These are phyloP conservation scores for Hymenopus coronatus DNA, from an alignment of 2,888 invertebrate genomes.

Conservation along the genomic window DNA sequence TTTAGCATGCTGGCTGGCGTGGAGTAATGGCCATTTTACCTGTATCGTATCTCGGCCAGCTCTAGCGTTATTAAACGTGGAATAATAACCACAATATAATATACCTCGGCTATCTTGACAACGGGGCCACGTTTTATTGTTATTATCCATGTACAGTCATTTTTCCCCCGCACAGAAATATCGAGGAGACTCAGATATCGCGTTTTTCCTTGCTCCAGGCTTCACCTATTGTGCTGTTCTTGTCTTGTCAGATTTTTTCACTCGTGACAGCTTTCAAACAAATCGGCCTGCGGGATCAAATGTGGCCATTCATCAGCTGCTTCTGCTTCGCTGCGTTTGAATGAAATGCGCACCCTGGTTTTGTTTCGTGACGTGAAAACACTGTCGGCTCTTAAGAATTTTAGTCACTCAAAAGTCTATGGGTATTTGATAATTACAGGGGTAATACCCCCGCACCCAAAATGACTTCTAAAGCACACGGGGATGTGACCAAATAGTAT, in stretches of 20 bases:
- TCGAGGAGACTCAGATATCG: background rate
- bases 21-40: background rate
- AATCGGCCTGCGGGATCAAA: background rate
- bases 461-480: too few species aligned
- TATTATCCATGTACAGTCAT: background rate
- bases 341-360: background rate
- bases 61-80: background rate
- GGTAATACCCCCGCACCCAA: too few species aligned
- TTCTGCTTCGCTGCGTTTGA: background rate
- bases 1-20: background rate
- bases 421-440: too few species aligned
- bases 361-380: too few species aligned
- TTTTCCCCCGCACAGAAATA: background rate
- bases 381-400: too few species aligned
- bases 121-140: background rate
- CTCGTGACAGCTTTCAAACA: background rate
- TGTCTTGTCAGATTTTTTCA: background rate
- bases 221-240: background rate
- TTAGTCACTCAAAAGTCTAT: too few species aligned
- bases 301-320: background rate
- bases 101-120: background rate
- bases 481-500: too few species aligned
- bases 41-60: background rate
- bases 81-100: background rate
- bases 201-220: background rate